Evolutionary conservation across 2,113 vertebrate genomes (phyloP).

Genomic region (Syngnathus floridae): DNA sequence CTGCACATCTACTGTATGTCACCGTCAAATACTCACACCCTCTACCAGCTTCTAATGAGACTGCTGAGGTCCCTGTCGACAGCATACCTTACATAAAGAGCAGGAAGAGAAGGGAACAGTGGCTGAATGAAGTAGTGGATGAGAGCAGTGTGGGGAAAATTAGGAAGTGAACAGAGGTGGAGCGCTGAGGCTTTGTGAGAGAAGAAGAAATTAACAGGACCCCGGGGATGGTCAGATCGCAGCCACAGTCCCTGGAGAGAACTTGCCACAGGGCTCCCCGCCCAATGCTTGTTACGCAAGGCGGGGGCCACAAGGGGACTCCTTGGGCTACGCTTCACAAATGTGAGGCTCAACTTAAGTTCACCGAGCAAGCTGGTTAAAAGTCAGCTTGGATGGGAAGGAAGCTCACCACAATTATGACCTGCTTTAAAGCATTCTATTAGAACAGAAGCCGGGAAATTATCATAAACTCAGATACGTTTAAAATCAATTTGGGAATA

Average conservation of each 20-base stretch:
- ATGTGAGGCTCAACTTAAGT: slow-evolving; percentile 48
- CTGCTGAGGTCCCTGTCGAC: slow-evolving; percentile 42
- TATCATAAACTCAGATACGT: slow-evolving; percentile 56
- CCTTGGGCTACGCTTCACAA: slow-evolving; percentile 64
- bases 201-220: slow-evolving; percentile 69
- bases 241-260: slow-evolving; percentile 58
- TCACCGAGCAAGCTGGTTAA: slow-evolving; percentile 53
- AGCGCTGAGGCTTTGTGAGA: slow-evolving; percentile 57
- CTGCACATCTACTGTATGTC: slow-evolving; percentile 38
- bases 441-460: slow-evolving; percentile 33
- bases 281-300: slow-evolving; percentile 67
- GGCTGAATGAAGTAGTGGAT: slow-evolving; percentile 33
- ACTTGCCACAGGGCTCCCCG: slow-evolving; percentile 56
- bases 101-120: slow-evolving; percentile 9
- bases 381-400: slow-evolving; percentile 47
- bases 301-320: slow-evolving; percentile 64
- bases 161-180: slow-evolving; percentile 54
- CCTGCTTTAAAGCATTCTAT: slow-evolving; percentile 41
- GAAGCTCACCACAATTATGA: slow-evolving; percentile 55
- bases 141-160: slow-evolving; percentile 31
- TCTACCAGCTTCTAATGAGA: slow-evolving; percentile 55
- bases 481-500: slow-evolving; percentile 64
- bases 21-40: slow-evolving; percentile 42
- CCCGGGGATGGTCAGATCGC: slow-evolving; percentile 58
- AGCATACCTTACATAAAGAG: slow-evolving; percentile 48